Conservation (phyloP, 2,888 invertebrate genomes). For the Phyto melanocephala region DNA sequence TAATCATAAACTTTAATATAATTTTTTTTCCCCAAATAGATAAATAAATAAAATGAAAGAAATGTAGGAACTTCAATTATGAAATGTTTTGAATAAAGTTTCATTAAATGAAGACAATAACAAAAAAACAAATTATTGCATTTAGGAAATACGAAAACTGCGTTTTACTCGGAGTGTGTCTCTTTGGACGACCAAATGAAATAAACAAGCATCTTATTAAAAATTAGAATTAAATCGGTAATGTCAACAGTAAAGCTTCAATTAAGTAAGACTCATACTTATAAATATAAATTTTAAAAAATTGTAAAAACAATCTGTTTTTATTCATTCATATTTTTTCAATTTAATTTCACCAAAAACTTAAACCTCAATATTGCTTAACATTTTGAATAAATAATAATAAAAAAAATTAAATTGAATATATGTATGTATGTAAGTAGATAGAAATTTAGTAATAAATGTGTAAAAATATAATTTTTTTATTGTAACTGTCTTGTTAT, state of each 20-base stretch:
- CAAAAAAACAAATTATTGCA: background rate
- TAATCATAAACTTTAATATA: conserved; percentile 34
- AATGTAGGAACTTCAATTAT: background rate
- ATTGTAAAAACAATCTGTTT: no score
- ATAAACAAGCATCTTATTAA: no score
- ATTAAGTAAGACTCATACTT: no score
- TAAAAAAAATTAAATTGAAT: conserved; percentile 6
- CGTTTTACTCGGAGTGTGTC: no score
- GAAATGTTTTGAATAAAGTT: conserved; percentile 9
- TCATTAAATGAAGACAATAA: background rate
- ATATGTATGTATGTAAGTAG: background rate
- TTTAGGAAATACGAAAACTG: no score
- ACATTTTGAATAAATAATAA: conserved; percentile 5
- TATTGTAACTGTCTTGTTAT: conserved; percentile 1
- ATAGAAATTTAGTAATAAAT: background rate
- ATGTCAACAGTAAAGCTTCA: no score
- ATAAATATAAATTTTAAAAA: no score
- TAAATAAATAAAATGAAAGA: conserved; percentile 3
- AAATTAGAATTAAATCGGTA: no score
- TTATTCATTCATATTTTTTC: no score
- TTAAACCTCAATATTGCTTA: no score
- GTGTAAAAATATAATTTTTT: conserved; percentile 1
- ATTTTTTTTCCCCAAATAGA: background rate
- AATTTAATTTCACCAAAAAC: no score
- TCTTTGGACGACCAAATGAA: no score